Base-by-base conservation (phyloP, 2,888 invertebrate species). In the Nebria salina region DNA sequence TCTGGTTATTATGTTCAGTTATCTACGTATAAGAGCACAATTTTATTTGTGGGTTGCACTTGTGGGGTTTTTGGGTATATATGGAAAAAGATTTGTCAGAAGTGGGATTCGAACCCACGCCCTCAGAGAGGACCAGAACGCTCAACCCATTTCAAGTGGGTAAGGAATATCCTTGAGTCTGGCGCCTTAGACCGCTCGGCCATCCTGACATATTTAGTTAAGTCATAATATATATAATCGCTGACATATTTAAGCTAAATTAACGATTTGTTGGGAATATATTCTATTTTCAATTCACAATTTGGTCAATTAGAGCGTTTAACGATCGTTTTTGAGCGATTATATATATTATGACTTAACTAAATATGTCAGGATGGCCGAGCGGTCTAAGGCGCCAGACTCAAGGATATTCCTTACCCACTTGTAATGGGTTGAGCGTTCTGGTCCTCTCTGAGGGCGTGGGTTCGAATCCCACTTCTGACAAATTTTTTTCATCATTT, bases 101-200 rank as follows among this genome's bases (percentile, higher is more conserved):
- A 91, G 91, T 91, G 91, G 91, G 91, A 91, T 91, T 91, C 91
- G 91, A 91, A 91, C 91, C 91, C 91, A 91, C 91, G 91, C 91
- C 91, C 90, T 90, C 90, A 90, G 88, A 88, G 89, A 89, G 89
- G 89, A 89, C 90, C 90, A 89, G 89, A 89, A 90, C 25, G 66
- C 66, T n/a, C 13, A 15, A 8, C 65, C 15, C 15, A 1, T 34
- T 34, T 5, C 34, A 34, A 34, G 5, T 34, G 34, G 34, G 34
- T 5, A 34, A 34, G 54, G 54, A 54, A 0, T 54, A 54, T 8
- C 90, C 92, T 91, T 91, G 91, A 91, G 91, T 91, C 91, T 91
- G 91, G 91, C 95, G 95, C 95, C 95, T 95, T 95, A 94, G 95
- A 95, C 95, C 95, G 93, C 95, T 95, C 94, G 94, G 94, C 94